Evolutionary conservation across 2,797 vertebrate species (phyloP).

Genomic region (Epinephelus awoara): DNA sequence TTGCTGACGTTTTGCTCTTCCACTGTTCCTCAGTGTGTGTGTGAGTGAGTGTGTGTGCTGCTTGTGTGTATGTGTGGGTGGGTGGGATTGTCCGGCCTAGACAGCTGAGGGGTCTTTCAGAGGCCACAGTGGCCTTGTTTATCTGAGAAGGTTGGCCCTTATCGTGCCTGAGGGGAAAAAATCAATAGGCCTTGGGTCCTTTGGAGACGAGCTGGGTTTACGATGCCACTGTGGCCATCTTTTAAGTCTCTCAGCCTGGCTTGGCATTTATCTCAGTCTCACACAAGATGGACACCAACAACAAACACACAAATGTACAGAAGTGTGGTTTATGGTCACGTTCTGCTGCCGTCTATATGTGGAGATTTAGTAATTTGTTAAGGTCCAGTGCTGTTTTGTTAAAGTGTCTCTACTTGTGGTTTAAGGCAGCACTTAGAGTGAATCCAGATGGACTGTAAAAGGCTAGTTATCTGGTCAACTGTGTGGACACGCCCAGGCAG

Average conservation of each 20-base stretch:
- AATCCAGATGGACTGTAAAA: constrained; percentile 22
- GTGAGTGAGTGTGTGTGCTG: constrained; percentile 29
- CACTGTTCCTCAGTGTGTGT: constrained; percentile 31
- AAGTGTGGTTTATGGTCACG: neutral
- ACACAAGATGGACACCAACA: constrained; percentile 67
- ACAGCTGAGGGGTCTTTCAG: constrained; percentile 79
- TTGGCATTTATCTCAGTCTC: constrained; percentile 76
- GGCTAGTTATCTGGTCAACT: constrained; percentile 35
- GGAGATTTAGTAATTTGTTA: constrained; percentile 25
- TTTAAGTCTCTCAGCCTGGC: constrained; percentile 72
- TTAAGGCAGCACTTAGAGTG: neutral
- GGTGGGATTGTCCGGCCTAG: constrained; percentile 74
- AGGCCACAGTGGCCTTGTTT: constrained; percentile 84
- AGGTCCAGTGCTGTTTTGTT: constrained; percentile 26
- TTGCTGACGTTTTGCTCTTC: constrained; percentile 72
- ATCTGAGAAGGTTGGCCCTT: constrained; percentile 83
- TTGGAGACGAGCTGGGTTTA: constrained; percentile 79
- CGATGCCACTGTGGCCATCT: constrained; percentile 77
- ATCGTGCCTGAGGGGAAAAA: constrained; percentile 78
- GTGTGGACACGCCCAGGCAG: constrained; percentile 33
- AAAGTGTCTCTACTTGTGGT: constrained; percentile 1
- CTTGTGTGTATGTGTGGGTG: constrained; percentile 56
- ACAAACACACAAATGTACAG: constrained; percentile 30
- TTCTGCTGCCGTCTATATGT: neutral
- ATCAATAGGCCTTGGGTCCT: constrained; percentile 83